phyloP scores from a whole-genome alignment of 1,140 invertebrate genomes.

The Tetragonula clypearis region DNA sequence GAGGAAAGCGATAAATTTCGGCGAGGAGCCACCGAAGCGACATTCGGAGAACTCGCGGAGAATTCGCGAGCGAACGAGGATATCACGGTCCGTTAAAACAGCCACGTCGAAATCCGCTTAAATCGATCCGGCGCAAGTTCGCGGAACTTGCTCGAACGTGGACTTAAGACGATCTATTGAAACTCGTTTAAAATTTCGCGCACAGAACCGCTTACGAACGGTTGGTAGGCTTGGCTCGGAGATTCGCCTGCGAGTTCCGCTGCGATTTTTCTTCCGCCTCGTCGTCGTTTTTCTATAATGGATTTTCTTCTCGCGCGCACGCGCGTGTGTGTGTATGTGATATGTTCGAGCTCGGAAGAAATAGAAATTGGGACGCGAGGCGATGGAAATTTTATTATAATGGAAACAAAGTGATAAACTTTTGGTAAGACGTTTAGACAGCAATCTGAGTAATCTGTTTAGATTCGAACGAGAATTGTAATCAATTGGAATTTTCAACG shows the following conservation, averaged over 20 bases:
- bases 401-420: not conserved
- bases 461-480: not conserved
- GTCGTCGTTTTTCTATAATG: not conserved
- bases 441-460: not conserved
- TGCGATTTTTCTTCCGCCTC: not conserved
- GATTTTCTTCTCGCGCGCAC: not conserved
- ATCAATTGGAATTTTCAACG: too few relatives aligned
- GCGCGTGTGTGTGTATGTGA: too few relatives aligned
- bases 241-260: not conserved
- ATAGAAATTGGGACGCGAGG: not conserved
- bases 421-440: not conserved
- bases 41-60: not conserved
- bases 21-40: not conserved
- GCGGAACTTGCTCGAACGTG: conserved; percentile 23
- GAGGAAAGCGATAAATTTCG: conserved; percentile 20
- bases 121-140: conserved; percentile 41
- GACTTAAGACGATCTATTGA: conserved; percentile 36
- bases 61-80: conserved; percentile 21
- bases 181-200: conserved; percentile 49
- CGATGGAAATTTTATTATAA: not conserved
- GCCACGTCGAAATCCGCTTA: conserved; percentile 46
- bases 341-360: too few relatives aligned
- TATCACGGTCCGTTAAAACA: conserved; percentile 41
- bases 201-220: not conserved
- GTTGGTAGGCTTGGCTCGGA: not conserved